Conservation (phyloP, 2,113 vertebrate species). For the Chloropsis cyanopogon region DNA sequence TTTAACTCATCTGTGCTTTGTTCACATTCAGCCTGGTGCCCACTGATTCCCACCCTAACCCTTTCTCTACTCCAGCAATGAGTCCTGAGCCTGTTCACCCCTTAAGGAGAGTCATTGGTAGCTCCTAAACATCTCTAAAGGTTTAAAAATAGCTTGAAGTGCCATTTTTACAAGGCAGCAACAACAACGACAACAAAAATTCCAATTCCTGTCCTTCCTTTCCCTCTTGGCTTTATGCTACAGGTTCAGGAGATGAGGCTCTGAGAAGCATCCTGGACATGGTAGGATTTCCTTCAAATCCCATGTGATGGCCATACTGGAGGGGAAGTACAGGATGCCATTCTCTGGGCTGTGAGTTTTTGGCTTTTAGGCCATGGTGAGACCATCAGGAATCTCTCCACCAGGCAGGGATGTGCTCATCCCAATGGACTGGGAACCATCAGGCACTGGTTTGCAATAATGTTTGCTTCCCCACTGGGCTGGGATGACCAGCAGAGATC, state of each 20-base stretch:
- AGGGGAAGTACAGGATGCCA: not conserved
- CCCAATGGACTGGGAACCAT: not conserved
- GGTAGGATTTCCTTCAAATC: not conserved
- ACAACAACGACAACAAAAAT: not conserved
- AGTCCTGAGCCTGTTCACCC: not conserved
- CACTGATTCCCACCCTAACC: fast-evolving
- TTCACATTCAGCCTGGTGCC: not conserved
- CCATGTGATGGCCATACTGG: not conserved
- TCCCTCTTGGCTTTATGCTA: not conserved
- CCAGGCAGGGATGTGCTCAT: not conserved
- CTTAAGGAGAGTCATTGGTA: not conserved
- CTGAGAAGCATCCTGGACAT: not conserved
- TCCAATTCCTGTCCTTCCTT: not conserved
- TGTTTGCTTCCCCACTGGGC: not conserved
- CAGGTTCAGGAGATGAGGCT: not conserved
- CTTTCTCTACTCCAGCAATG: not conserved
- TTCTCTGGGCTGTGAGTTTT: not conserved
- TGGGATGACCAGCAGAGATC: not conserved
- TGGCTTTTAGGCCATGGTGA: not conserved
- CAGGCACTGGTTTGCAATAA: not conserved
- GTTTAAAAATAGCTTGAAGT: not conserved
- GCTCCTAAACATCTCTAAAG: not conserved
- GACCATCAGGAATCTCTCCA: not conserved
- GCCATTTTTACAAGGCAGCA: not conserved
- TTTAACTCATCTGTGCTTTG: not conserved